Conservation (phyloP, 1,140 invertebrate genomes). For the Cylas formicarius region DNA sequence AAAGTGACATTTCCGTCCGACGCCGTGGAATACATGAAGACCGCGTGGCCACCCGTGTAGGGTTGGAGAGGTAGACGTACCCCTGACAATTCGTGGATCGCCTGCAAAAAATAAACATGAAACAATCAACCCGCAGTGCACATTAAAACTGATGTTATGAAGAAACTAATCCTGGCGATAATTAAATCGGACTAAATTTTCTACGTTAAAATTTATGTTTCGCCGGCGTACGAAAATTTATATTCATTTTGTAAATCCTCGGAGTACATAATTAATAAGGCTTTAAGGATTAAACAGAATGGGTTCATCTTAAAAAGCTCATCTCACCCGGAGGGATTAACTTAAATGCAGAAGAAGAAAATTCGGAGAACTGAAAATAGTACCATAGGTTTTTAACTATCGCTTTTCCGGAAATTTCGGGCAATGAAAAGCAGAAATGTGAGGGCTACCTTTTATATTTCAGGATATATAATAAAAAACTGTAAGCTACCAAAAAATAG, state of each 20-base stretch:
- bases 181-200: neutral
- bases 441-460: too few species aligned
- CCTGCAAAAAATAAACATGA: constrained; percentile 32
- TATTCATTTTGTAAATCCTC: constrained; percentile 10
- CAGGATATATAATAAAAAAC: too few species aligned
- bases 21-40: constrained; percentile 46
- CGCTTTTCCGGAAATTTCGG: too few species aligned
- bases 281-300: constrained; percentile 4
- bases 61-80: constrained; percentile 44
- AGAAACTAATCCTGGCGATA: neutral
- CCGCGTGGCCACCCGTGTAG: constrained; percentile 43
- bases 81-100: constrained; percentile 44
- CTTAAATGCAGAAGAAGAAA: too few species aligned
- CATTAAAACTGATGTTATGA: neutral
- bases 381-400: too few species aligned
- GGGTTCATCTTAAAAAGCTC: constrained; percentile 1
- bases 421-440: too few species aligned
- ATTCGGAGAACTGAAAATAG: too few species aligned
- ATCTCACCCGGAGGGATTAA: neutral
- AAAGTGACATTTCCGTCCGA: constrained; percentile 44
- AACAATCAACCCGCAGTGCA: constrained; percentile 2
- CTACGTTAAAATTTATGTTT: constrained; percentile 5
- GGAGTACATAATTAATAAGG: constrained; percentile 9
- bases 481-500: too few species aligned
- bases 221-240: constrained; percentile 6